These are phyloP conservation scores for Xenopus laevis DNA, from an alignment of 2,113 vertebrate species.

Conservation along the genomic window DNA sequence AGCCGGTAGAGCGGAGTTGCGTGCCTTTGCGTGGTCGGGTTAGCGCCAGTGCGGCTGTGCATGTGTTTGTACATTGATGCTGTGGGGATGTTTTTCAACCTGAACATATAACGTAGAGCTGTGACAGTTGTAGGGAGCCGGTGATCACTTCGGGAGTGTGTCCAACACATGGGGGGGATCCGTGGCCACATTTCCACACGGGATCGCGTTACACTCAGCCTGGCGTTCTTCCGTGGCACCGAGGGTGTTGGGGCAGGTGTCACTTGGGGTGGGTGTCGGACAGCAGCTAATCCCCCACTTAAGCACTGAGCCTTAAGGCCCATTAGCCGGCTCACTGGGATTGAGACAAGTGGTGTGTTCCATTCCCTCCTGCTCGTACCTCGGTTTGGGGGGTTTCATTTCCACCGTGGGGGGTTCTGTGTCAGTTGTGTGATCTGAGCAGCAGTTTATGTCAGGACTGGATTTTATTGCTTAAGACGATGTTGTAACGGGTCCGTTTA, in stretches of 20 bases:
- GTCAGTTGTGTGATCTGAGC: too few relatives aligned
- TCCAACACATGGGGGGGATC: too few relatives aligned
- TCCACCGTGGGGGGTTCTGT: too few relatives aligned
- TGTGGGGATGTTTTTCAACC: background rate
- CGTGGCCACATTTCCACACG: too few relatives aligned
- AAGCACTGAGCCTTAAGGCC: background rate
- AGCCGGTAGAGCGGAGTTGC: background rate
- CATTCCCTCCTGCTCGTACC: too few relatives aligned
- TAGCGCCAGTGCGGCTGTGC: background rate
- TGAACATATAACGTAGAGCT: background rate
- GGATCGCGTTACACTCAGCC: too few relatives aligned
- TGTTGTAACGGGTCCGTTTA: background rate
- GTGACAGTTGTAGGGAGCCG: background rate
- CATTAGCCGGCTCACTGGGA: background rate
- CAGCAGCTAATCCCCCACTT: too few relatives aligned
- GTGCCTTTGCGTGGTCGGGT: background rate
- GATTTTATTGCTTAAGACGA: too few relatives aligned
- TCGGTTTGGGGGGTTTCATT: too few relatives aligned
- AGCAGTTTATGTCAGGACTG: background rate
- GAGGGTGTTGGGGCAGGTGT: background rate
- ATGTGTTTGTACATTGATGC: background rate
- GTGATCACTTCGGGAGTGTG: background rate
- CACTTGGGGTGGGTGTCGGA: background rate
- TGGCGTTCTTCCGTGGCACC: too few relatives aligned
- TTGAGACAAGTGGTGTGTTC: too few relatives aligned